phyloP scores from a whole-genome alignment of 2,113 vertebrate genomes.

The Lutjanus erythropterus region DNA sequence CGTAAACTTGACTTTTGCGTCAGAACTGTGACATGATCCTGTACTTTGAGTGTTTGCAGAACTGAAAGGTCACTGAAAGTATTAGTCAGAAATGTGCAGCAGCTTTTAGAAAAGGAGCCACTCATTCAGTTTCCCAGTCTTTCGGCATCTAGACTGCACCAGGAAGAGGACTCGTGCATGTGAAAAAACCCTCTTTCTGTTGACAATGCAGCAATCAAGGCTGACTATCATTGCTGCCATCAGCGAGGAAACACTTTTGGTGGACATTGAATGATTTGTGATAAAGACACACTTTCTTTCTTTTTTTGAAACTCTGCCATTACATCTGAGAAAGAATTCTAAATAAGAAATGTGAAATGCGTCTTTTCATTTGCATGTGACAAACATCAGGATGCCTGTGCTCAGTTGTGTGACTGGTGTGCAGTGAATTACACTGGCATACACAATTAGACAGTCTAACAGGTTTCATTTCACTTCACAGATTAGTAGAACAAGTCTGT shows the following conservation, averaged over 20 bases:
- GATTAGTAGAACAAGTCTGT: conserved; percentile 47
- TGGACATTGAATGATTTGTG: background rate
- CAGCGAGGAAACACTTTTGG: background rate
- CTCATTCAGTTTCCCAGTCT: background rate
- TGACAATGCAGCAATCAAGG: background rate
- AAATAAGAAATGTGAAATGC: conserved; percentile 2
- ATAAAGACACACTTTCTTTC: background rate
- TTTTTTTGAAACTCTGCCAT: background rate
- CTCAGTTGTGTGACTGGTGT: conserved; percentile 22
- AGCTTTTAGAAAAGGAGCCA: background rate
- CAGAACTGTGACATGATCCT: too few species aligned
- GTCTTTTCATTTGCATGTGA: conserved; percentile 52
- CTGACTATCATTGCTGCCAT: background rate
- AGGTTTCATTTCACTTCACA: conserved; percentile 62
- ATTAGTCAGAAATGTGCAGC: background rate
- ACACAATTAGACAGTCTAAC: conserved; percentile 45
- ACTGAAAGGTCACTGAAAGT: background rate
- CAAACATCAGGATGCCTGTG: conserved; percentile 25
- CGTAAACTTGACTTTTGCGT: too few species aligned
- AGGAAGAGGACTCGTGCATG: too few species aligned
- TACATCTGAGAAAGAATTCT: background rate
- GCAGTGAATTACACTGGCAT: conserved; percentile 21
- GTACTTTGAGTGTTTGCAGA: too few species aligned
- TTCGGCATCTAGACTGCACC: background rate
- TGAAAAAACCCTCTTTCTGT: background rate